phyloP scores from a whole-genome alignment of 2,888 invertebrate species.

The Petrophora chlorosata region DNA sequence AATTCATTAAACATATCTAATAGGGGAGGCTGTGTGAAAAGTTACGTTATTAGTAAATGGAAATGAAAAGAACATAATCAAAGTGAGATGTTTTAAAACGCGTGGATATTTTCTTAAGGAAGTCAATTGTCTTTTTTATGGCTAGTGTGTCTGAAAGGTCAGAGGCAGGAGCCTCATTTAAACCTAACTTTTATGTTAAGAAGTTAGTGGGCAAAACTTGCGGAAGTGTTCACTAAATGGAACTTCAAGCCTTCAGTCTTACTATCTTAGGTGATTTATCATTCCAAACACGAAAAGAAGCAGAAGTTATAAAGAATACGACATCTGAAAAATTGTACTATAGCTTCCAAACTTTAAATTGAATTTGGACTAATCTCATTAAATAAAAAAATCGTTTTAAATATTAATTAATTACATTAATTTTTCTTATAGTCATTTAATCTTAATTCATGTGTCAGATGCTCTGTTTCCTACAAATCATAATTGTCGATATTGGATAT shows the following conservation, averaged over 20 bases:
- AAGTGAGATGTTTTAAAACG: no score
- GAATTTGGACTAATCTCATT: no score
- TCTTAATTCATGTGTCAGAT: conserved; percentile 8
- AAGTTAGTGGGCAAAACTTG: neutral
- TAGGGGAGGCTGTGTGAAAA: neutral
- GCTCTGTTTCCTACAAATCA: conserved; percentile 4
- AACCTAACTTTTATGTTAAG: neutral
- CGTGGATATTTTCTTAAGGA: no score
- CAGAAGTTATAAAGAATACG: neutral
- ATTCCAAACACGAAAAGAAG: neutral
- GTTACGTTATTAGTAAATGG: neutral
- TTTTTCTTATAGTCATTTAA: no score
- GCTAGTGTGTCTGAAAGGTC: neutral
- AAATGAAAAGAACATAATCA: no score
- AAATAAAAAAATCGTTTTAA: no score
- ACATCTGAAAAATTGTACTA: no score
- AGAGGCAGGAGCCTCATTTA: neutral
- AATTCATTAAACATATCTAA: conserved; percentile 67
- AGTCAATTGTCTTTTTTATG: no score
- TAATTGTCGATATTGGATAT: conserved; percentile 3
- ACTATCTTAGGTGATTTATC: neutral
- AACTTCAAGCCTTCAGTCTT: neutral
- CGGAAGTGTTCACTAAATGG: neutral
- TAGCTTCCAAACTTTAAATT: no score
- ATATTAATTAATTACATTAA: no score